Conservation (phyloP, 2,797 vertebrate species). For the Eupleurogrammus muticus region DNA sequence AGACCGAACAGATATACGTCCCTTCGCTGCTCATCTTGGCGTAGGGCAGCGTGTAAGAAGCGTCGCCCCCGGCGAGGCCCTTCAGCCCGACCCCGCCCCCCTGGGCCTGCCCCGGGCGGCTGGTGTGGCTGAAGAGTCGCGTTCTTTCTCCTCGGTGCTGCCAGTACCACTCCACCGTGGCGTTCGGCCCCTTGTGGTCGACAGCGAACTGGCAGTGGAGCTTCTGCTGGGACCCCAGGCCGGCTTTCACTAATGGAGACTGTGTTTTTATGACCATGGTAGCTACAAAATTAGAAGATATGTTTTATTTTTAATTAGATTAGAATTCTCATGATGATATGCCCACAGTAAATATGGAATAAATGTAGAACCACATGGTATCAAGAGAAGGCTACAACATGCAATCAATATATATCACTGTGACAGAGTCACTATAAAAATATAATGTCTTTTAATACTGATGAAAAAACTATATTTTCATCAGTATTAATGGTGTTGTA, state of each 20-base stretch:
- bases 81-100: constrained; percentile 61
- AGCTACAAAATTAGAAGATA: constrained; percentile 60
- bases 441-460: no score
- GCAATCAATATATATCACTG: no score
- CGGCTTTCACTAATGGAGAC: constrained; percentile 67
- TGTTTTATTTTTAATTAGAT: neutral
- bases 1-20: constrained; percentile 75
- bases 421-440: no score
- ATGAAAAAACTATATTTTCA: no score
- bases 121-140: constrained; percentile 66
- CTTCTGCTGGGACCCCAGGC: constrained; percentile 65
- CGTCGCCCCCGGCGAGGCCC: constrained; percentile 72
- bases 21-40: constrained; percentile 73
- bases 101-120: constrained; percentile 44
- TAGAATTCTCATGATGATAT: neutral
- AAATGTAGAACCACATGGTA: no score
- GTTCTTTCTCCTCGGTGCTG: constrained; percentile 61
- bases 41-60: constrained; percentile 70
- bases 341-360: no score
- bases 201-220: constrained; percentile 83
- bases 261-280: constrained; percentile 76
- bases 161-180: constrained; percentile 70
- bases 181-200: constrained; percentile 71
- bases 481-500: no score
- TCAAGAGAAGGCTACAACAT: no score